A percentile compares a stretch with the other conserved stretches of the same genome.
These are phyloP conservation scores for Xestia c-nigrum DNA, from an alignment of 2,888 invertebrate species.

Conservation along the genomic window DNA sequence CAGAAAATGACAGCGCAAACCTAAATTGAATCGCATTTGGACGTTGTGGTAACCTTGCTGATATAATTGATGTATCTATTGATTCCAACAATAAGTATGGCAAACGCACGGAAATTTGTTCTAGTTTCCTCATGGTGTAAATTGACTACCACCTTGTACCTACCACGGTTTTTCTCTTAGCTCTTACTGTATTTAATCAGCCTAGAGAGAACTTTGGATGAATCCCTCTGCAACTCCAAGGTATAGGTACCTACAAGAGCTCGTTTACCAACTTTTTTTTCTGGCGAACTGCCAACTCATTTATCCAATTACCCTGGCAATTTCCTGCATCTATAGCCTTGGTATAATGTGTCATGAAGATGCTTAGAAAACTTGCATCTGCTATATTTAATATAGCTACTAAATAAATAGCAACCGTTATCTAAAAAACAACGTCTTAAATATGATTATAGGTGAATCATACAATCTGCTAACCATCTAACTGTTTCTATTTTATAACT, in stretches of 20 bases:
- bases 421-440: not conserved
- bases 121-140: too few species aligned
- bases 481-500: not conserved
- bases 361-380: not conserved
- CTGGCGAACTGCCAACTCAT: constrained; percentile 6
- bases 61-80: too few species aligned
- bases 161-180: too few species aligned
- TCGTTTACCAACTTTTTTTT: constrained; percentile 2
- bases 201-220: not conserved
- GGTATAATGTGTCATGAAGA: not conserved
- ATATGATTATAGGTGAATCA: not conserved
- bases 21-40: too few species aligned
- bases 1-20: too few species aligned
- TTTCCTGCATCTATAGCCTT: not conserved
- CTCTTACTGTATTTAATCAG: not conserved
- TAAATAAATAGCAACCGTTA: not conserved
- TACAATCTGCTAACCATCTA: not conserved
- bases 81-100: too few species aligned
- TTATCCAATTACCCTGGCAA: not conserved
- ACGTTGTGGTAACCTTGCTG: too few species aligned
- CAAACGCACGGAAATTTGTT: too few species aligned
- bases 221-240: not conserved
- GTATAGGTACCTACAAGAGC: not conserved
- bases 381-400: too few species aligned
- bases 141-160: too few species aligned